Evolutionary conservation across 1,140 invertebrate genomes (phyloP), one percentile per base, ranked within the genome.

Genomic region (Contarinia nasturtii): DNA sequence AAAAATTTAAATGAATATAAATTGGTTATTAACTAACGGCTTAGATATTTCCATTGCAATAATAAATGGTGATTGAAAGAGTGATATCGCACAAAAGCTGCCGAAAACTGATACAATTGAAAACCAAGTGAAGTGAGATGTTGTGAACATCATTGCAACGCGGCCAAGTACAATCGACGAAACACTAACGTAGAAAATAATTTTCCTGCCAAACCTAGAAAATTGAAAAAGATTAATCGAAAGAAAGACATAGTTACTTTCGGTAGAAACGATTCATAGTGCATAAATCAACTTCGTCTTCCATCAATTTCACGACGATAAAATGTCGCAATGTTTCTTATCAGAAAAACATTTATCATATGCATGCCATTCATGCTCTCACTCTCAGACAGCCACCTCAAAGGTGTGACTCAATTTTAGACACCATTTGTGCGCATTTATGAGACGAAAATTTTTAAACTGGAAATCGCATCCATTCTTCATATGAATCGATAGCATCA

Each of bases 31-130:
- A 10, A 12, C 20, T 44, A 27, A 44, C 20, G 43, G 22, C n/a
- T 44, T 44, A 22, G 54, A 50, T 51, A 65, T 58, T 57, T 67
- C 65, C 65, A 67, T 67, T 49, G 58, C 61, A 40, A 72, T 62
- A 50, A 72, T 69, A 50, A 72, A 63, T 17, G 64, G 61, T 33
- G 67, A 61, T 53, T 69, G 66, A 52, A 68, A 70, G n/a, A 69
- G 56, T 45, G 67, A 65, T 43, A 67, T 65, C 5, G 59, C 63
- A 11, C 65, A 56, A 27, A 70, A 48, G 8, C 61, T 68, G 40
- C 56, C 59, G 42, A 66, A 52, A 49, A 70, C 59, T 40, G 64
- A 58, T 44, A 64, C 56, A 20, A 66, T 56, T 40, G 66, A 56
- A 48, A 71, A 73, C 49, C 63, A 55, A 11, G 55, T 55, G 51